These are phyloP conservation scores for Dendroctonus valens DNA, from an alignment of 1,140 invertebrate species.

Conservation along the genomic window DNA sequence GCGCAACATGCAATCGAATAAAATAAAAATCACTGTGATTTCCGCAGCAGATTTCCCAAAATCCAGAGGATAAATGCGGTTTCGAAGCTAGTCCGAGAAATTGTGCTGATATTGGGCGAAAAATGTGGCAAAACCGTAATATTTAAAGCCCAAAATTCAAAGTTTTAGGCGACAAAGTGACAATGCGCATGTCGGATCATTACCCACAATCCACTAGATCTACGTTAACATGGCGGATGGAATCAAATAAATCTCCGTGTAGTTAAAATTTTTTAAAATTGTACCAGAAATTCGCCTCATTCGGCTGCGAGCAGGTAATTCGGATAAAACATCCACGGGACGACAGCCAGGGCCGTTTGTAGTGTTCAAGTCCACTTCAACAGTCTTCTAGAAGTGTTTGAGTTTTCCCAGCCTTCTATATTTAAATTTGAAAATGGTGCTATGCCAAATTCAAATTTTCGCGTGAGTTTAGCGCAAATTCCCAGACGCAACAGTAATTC, in stretches of 20 bases:
- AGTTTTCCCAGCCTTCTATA: slow-evolving; percentile 19
- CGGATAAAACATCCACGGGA: no score
- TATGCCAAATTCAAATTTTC: slow-evolving; percentile 47
- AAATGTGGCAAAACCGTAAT: not conserved
- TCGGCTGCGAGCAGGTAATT: slow-evolving; percentile 14
- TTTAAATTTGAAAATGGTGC: slow-evolving; percentile 50
- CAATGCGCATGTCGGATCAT: slow-evolving; percentile 23
- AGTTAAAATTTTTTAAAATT: slow-evolving; percentile 35
- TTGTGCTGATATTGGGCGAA: not conserved
- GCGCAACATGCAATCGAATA: slow-evolving; percentile 4
- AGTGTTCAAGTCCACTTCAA: slow-evolving; percentile 27
- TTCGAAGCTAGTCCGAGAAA: not conserved
- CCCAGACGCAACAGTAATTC: no score
- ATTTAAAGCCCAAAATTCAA: slow-evolving; percentile 2
- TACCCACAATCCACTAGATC: slow-evolving; percentile 34
- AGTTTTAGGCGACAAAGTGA: slow-evolving; percentile 1
- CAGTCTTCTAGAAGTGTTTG: slow-evolving; percentile 10
- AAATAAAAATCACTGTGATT: slow-evolving; percentile 5
- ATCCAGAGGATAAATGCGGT: not conserved
- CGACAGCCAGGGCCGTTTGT: not conserved
- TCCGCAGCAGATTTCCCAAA: not conserved
- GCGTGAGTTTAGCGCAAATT: not conserved
- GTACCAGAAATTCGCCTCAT: slow-evolving; percentile 15
- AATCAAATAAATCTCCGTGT: slow-evolving; percentile 68
- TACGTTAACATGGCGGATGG: slow-evolving; percentile 68